phyloP scores from a whole-genome alignment of 2,888 invertebrate species.

The Cheilosia urbana region DNA sequence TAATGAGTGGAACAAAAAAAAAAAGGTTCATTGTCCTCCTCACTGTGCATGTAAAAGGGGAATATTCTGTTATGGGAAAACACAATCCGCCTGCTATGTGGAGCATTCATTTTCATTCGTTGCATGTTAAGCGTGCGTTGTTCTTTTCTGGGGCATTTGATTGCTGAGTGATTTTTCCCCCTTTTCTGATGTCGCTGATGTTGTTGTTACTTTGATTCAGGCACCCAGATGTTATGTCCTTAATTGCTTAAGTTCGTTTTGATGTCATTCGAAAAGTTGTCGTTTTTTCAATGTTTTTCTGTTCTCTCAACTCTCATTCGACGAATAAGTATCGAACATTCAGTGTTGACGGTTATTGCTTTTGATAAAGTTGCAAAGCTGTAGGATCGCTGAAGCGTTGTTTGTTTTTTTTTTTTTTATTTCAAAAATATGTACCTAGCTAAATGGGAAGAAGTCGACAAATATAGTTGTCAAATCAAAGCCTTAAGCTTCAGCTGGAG shows the following conservation, averaged over 20 bases:
- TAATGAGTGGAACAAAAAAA: conserved; percentile 52
- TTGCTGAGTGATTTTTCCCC: conserved; percentile 64
- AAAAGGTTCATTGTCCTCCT: conserved; percentile 73
- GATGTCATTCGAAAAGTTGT: conserved; percentile 69
- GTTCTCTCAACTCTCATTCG: not conserved
- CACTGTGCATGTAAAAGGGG: conserved; percentile 22
- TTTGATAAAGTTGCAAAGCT: conserved; percentile 13
- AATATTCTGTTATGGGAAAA: conserved; percentile 44
- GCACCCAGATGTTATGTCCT: conserved; percentile 65
- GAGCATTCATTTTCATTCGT: conserved; percentile 69
- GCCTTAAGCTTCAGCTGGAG: no score
- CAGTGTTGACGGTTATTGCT: conserved; percentile 43
- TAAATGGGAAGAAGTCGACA: not conserved
- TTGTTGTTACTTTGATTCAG: conserved; percentile 42
- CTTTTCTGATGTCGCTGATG: conserved; percentile 30
- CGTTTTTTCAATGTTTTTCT: conserved; percentile 18
- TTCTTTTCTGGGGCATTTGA: conserved; percentile 74
- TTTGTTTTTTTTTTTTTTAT: not conserved
- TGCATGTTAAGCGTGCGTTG: conserved; percentile 73
- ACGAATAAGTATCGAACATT: not conserved
- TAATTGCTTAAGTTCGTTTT: conserved; percentile 74
- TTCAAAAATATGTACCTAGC: not conserved
- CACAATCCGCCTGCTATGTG: conserved; percentile 60
- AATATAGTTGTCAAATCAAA: no score
- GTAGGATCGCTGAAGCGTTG: not conserved